Conservation (phyloP, 2,888 invertebrate species). For the Metopia argyrocephala region DNA sequence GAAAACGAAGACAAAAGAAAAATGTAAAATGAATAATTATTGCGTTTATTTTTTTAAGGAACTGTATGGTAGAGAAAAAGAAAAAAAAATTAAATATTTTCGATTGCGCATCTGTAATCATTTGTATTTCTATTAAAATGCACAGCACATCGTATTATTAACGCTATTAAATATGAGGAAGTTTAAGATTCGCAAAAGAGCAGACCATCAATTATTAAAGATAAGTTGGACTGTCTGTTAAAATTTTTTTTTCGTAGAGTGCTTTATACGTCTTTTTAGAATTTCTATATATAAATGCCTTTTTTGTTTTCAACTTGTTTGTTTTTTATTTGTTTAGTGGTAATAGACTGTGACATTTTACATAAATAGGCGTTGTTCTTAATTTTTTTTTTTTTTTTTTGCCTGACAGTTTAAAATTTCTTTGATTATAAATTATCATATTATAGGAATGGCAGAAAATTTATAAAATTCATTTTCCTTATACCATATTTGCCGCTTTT, state of each 20-base stretch:
- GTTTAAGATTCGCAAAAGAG: no score
- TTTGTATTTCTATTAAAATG: no score
- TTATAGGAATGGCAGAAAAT: background rate
- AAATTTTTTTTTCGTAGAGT: no score
- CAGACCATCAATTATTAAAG: constrained; percentile 43
- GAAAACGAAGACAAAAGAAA: background rate
- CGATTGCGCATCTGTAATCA: no score
- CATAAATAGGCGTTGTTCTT: constrained; percentile 9
- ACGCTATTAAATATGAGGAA: constrained; percentile 55
- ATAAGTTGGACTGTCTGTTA: constrained; percentile 30
- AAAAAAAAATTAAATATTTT: no score
- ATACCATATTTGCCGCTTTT: background rate
- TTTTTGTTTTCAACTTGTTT: background rate
- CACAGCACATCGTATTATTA: no score
- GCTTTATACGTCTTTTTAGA: no score
- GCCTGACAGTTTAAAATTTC: background rate
- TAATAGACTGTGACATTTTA: constrained; percentile 21
- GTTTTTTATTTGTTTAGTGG: constrained; percentile 5
- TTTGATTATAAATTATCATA: background rate
- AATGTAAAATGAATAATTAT: constrained; percentile 17
- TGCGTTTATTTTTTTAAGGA: constrained; percentile 6
- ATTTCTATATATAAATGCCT: background rate
- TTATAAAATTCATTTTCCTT: constrained; percentile 14
- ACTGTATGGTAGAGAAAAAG: no score
- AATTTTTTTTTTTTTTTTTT: background rate